A percentile compares a stretch with the other conserved stretches of the same genome.
Conservation (phyloP, 2,797 vertebrate species). For the Dallia pectoralis region DNA sequence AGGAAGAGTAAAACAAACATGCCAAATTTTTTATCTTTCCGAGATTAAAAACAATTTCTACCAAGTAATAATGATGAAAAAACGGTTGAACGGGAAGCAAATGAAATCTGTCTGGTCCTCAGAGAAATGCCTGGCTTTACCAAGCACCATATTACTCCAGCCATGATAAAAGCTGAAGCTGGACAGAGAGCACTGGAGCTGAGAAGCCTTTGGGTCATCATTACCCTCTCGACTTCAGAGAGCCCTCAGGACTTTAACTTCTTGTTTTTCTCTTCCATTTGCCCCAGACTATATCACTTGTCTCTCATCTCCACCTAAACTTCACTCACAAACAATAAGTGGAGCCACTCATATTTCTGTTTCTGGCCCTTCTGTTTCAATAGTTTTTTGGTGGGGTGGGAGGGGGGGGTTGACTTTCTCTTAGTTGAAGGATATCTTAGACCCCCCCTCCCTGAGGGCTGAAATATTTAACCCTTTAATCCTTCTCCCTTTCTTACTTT, state of each 20-base stretch:
- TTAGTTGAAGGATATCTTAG: not conserved
- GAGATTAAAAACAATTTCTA: not conserved
- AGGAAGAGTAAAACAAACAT: not conserved
- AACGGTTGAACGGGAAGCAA: not conserved
- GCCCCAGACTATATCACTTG: not conserved
- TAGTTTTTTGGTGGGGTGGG: not conserved
- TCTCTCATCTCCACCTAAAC: not conserved
- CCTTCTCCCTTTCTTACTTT: not conserved
- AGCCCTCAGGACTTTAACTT: conserved; percentile 2
- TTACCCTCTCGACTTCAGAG: not conserved
- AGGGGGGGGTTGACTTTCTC: conserved; percentile 2
- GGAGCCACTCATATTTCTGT: not conserved
- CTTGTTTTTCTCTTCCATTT: conserved; percentile 5
- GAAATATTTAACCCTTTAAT: not conserved
- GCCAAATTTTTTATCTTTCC: not conserved
- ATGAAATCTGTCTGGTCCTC: not conserved
- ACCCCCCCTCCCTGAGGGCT: not conserved
- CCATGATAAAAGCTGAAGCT: not conserved
- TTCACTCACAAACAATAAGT: conserved; percentile 16
- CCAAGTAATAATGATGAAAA: not conserved
- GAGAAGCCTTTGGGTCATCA: not conserved
- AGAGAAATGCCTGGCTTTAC: not conserved
- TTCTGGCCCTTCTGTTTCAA: not conserved
- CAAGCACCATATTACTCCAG: not conserved
- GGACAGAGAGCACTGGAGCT: not conserved